Percentiles rank a stretch among this genome's conserved stretches.
Conservation (phyloP, 2,888 invertebrate species). For the Limnephilus marmoratus region DNA sequence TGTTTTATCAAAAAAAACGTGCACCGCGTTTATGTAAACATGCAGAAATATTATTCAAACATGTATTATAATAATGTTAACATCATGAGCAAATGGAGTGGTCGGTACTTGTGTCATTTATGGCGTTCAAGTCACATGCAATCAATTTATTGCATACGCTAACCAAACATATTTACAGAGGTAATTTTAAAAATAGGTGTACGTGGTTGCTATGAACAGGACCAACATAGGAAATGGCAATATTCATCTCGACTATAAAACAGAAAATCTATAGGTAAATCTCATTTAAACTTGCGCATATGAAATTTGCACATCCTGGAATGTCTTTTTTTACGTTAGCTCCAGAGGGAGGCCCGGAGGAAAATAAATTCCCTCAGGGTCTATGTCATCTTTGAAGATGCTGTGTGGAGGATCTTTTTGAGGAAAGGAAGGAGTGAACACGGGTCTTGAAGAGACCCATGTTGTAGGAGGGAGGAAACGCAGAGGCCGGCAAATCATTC, state of each 20-base stretch:
- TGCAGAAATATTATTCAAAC: background rate
- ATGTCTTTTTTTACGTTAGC: no score
- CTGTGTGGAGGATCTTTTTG: no score
- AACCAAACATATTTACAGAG: conserved; percentile 7
- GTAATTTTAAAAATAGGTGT: conserved; percentile 3
- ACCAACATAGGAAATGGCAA: background rate
- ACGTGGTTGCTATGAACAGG: background rate
- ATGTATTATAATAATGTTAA: background rate
- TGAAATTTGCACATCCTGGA: background rate
- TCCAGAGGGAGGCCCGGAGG: no score
- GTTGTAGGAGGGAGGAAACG: no score
- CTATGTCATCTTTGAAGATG: no score
- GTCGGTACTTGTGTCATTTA: background rate
- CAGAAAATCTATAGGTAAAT: background rate
- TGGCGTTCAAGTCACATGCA: conserved; percentile 24
- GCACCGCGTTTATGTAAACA: background rate
- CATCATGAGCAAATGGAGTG: background rate
- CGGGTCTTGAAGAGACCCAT: no score
- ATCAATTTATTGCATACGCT: conserved; percentile 25
- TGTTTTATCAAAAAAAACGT: background rate
- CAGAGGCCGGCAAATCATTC: no score
- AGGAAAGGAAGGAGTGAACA: no score
- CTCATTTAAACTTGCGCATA: background rate
- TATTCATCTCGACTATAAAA: no score
- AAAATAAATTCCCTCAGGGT: no score